Base-by-base conservation (phyloP, 2,113 vertebrate genomes). In the Sinocyclocheilus maitianheensis region DNA sequence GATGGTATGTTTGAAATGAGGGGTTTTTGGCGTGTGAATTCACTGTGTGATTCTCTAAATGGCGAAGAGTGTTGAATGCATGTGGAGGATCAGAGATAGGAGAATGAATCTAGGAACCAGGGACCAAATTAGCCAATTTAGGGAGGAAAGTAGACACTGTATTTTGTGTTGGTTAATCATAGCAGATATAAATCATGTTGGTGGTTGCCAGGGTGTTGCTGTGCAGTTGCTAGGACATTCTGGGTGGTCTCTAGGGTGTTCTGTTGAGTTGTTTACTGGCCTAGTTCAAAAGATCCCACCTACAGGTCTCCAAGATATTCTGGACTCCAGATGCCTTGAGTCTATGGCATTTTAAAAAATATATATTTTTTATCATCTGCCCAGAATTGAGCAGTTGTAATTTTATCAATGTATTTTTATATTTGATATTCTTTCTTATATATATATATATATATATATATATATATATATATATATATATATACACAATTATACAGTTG, bases 1-100 rank as follows among this genome's bases (percentile, higher is more conserved):
- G 14, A 67, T 82, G 84, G 60, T 84, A 86, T 87, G 84, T 89
- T 86, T 74, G 75, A 87, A 89, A 86, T 40, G 18, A 67, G 67
- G 53, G 58, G 12, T 14, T 81, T 40, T 65, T 79, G 62, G 51
- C 26, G 24, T 58, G 22, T 1, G 16, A 82, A 51, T 82, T 43
- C 14, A n/a, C 43, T 67, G 16, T 67, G 62, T 82, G 80, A 69
- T 82, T 69, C 43, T 69, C 43, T 69, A 82, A 81, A 60, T 81
- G n/a, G 78, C 24, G 55, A 65, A 65, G 14, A 48, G 63, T 26
- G 12, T 63, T 40, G 9, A 69, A 82, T 26, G 43, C 43, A 53
- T 34, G 16, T 69, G 24, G 24, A 51, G 48, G 62, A 51, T 67
- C 79, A 24, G 55, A 80, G 77, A 80, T 40, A 26, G 60, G 6